Evolutionary conservation across 2,797 vertebrate species (phyloP).

Genomic region (Cryptoprocta ferox): DNA sequence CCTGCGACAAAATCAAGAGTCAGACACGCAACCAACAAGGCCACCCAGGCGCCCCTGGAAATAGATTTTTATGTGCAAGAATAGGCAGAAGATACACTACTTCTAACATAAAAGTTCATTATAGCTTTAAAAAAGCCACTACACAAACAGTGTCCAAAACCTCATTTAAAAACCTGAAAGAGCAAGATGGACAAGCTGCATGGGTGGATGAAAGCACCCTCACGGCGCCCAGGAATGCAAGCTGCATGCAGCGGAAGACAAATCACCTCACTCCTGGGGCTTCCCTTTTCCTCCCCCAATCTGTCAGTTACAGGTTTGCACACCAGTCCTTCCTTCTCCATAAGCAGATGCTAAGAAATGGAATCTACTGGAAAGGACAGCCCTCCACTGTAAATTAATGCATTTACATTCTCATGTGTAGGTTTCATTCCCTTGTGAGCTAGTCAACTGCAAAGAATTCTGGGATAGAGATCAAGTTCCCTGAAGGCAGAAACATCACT

Average conservation of each 20-base stretch:
- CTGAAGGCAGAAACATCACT: background rate
- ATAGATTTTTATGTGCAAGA: background rate
- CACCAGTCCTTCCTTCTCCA: background rate
- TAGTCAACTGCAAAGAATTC: conserved; percentile 3
- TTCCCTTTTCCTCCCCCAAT: background rate
- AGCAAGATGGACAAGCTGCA: background rate
- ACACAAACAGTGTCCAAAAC: background rate
- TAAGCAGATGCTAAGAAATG: background rate
- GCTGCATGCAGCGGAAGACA: background rate
- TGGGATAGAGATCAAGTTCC: background rate
- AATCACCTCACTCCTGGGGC: background rate
- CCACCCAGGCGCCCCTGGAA: no score
- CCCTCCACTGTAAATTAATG: background rate
- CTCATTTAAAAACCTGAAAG: background rate
- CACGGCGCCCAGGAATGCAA: background rate
- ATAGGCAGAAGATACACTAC: background rate
- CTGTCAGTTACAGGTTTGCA: background rate
- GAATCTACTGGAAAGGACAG: background rate
- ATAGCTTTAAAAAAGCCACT: background rate
- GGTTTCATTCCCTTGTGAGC: background rate
- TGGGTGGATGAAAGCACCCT: background rate
- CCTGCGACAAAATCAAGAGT: no score
- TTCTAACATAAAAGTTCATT: background rate
- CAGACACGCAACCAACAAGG: no score
- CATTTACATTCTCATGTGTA: background rate